These are phyloP conservation scores for Lycophotia porphyrea DNA, from an alignment of 2,888 invertebrate species.

Conservation along the genomic window DNA sequence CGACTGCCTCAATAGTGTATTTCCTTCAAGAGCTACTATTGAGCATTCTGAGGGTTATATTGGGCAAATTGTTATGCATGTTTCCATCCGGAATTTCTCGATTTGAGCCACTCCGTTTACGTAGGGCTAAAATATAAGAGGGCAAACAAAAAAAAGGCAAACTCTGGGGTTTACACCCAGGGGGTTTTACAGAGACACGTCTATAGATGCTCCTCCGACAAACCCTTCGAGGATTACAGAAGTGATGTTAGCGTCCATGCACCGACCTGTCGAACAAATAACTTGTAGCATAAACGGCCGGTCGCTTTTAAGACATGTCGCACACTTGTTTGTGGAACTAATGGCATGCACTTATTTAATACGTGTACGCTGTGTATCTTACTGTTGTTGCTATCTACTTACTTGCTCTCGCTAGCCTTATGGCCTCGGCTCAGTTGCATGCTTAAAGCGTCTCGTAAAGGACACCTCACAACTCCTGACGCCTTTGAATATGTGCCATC, in stretches of 20 bases:
- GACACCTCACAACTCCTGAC: constrained; percentile 61
- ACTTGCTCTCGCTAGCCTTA: constrained; percentile 30
- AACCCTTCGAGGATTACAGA: neutral
- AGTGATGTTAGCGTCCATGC: neutral
- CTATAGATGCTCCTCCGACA: neutral
- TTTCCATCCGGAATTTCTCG: neutral
- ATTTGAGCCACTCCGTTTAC: neutral
- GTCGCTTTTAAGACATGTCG: neutral
- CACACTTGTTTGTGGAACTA: neutral
- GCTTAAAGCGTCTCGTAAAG: constrained; percentile 67
- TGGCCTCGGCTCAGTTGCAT: constrained; percentile 65
- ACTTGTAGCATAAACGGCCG: neutral
- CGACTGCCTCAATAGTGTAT: too few species aligned
- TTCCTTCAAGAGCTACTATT: neutral
- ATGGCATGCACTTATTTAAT: neutral
- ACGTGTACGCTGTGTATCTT: neutral
- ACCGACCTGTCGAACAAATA: neutral
- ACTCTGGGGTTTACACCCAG: too few species aligned
- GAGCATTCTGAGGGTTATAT: neutral
- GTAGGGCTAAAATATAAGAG: neutral
- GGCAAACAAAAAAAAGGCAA: too few species aligned
- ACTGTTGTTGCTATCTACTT: neutral
- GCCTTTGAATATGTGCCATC: constrained; percentile 49
- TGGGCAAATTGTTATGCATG: neutral
- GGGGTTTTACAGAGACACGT: neutral